Base-by-base conservation (phyloP, 2,888 invertebrate species). In the Eurois occulta region DNA sequence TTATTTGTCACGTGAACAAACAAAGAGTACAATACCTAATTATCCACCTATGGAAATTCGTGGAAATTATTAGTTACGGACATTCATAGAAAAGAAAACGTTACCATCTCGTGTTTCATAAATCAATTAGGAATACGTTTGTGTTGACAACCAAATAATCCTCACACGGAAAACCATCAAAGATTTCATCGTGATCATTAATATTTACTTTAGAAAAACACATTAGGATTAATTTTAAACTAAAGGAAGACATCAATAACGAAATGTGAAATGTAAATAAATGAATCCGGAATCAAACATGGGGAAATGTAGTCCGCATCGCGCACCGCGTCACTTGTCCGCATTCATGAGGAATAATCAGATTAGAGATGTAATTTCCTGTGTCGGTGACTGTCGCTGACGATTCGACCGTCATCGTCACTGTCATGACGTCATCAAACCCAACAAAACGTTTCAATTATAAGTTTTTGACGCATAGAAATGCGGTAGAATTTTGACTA, bases 361-460 rank as follows among this genome's bases (percentile, higher is more conserved):
- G 95, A 94, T 95, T 95, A 94, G 92, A 91, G 90, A 91, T 92
- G 94, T 95, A 95, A 95, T 95, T 95, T 95, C 95, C 95, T 92
- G 91, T 93, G 90, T 89, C 89, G 89, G 89, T 92, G 91, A 90
- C 91, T 93, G 90, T 89, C 89, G 89, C 89, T 92, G 91, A 90
- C 91, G 90, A 91, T 88, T 91, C 90, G 85, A 83, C 88, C 89
- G 88, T 90, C 90, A 91, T 88, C 89, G 88, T 90, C 90, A 91
- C 88, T 88, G 88, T 65, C 73, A 75, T 82, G 86, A 87, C 88
- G 88, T 82, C 79, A 84, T 71, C 87, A 85, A 77, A 78, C 24
- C 75, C 72, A 84, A 89, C 82, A 87, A 89, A 86, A 89, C 85
- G 84, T 87, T 91, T 90, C 86, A 89, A 88, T 91, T 87, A 90